Percentiles rank a stretch among this genome's conserved stretches.
phyloP scores from a whole-genome alignment of 2,888 invertebrate species.

The Nowickia ferox region DNA sequence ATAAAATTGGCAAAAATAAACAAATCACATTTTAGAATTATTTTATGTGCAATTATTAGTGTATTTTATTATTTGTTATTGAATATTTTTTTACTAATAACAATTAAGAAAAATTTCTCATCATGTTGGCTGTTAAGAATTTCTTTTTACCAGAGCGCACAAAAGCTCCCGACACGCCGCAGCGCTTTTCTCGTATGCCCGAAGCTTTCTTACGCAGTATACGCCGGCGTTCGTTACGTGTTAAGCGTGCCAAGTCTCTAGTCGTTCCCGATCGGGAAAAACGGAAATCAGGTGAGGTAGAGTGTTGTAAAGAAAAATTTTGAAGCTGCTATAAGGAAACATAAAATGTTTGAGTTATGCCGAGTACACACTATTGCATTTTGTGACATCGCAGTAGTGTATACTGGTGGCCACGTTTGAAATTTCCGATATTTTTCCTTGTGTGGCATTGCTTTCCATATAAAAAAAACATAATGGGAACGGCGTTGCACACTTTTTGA shows the following conservation, averaged over 20 bases:
- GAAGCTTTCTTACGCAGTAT: slow-evolving; percentile 90
- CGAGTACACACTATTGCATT: too few relatives aligned
- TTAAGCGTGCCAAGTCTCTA: slow-evolving; percentile 90
- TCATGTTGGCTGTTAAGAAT: slow-evolving; percentile 88
- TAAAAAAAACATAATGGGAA: too few relatives aligned
- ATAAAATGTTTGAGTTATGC: neutral
- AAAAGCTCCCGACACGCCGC: slow-evolving; percentile 84
- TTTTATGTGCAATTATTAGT: slow-evolving; percentile 11
- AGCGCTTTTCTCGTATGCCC: slow-evolving; percentile 87
- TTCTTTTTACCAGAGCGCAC: slow-evolving; percentile 88
- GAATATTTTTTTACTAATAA: slow-evolving; percentile 8
- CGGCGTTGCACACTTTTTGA: too few relatives aligned
- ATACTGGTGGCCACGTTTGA: too few relatives aligned
- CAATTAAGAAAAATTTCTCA: slow-evolving; percentile 11
- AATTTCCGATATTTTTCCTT: too few relatives aligned
- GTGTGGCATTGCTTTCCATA: too few relatives aligned
- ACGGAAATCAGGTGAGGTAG: slow-evolving; percentile 90
- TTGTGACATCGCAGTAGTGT: too few relatives aligned
- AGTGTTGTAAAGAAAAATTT: slow-evolving; percentile 71
- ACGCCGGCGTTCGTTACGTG: slow-evolving; percentile 88
- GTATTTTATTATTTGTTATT: neutral
- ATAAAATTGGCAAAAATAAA: neutral
- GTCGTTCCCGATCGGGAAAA: slow-evolving; percentile 88
- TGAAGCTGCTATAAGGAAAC: neutral
- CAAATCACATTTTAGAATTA: neutral